These are phyloP conservation scores for Gryllus bimaculatus DNA, from an alignment of 1,140 invertebrate species.

Conservation along the genomic window DNA sequence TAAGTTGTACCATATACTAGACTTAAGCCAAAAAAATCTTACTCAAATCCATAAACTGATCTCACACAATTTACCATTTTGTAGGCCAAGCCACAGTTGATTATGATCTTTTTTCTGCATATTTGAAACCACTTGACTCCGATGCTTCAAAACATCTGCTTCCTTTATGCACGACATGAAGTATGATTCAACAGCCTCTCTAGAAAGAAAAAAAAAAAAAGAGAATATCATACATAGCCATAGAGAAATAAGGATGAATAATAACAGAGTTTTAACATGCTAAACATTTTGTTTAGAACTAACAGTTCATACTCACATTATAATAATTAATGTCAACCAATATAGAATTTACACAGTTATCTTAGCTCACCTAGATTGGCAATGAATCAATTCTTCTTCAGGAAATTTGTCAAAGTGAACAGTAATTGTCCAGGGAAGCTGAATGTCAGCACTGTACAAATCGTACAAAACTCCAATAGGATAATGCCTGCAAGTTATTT, in stretches of 20 bases:
- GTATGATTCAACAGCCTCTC: constrained; percentile 83
- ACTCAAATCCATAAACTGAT: too few species aligned
- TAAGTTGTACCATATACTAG: too few species aligned
- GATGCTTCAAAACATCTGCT: constrained; percentile 93
- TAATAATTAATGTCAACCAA: too few species aligned
- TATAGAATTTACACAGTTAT: neutral
- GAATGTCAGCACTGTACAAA: constrained; percentile 57
- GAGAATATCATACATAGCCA: constrained; percentile 7
- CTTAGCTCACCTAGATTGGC: constrained; percentile 58
- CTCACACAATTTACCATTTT: constrained; percentile 60
- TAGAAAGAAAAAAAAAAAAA: constrained; percentile 31
- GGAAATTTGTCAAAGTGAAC: constrained; percentile 94
- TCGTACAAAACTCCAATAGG: constrained; percentile 94
- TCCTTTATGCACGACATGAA: constrained; percentile 96
- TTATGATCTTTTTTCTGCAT: constrained; percentile 99
- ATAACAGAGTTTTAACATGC: too few species aligned
- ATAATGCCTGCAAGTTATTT: constrained; percentile 58
- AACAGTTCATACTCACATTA: too few species aligned
- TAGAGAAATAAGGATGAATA: too few species aligned
- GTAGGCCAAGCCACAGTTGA: constrained; percentile 87
- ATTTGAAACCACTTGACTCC: constrained; percentile 77
- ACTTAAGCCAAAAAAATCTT: too few species aligned
- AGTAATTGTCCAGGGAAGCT: constrained; percentile 85
- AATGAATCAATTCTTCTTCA: constrained; percentile 64
- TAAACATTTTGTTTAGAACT: too few species aligned